Evolutionary conservation across 2,797 vertebrate genomes (phyloP).

Genomic region (Arctocebus calabarensis): DNA sequence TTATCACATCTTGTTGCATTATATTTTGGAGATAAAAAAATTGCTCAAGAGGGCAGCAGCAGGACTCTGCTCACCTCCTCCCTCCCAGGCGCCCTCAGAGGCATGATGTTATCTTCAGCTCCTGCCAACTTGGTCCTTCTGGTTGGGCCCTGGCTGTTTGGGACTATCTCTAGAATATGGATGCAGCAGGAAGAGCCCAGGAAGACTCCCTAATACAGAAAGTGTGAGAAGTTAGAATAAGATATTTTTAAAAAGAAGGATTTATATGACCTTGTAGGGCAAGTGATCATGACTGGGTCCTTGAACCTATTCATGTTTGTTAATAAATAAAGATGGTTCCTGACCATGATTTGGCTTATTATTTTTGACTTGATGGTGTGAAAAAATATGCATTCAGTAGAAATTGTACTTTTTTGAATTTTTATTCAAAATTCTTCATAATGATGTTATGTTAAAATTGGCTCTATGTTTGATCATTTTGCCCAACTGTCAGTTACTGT

Average conservation of each 20-base stretch:
- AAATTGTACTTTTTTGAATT: neutral
- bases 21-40: slow-evolving; percentile 80
- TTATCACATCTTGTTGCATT: slow-evolving; percentile 85
- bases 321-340: neutral
- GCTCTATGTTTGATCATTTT: neutral
- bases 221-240: rapidly evolving
- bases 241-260: neutral
- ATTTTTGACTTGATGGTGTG: neutral
- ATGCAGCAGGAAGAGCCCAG: slow-evolving; percentile 61
- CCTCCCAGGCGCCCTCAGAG: slow-evolving; percentile 78
- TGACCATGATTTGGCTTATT: too few relatives aligned
- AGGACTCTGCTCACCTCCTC: slow-evolving; percentile 77
- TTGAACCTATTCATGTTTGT: rapidly evolving
- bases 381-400: neutral
- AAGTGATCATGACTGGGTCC: too few relatives aligned
- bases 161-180: slow-evolving; percentile 77
- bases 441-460: neutral
- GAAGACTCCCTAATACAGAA: neutral
- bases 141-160: slow-evolving; percentile 69
- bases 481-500: neutral
- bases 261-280: too few relatives aligned
- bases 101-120: slow-evolving; percentile 17
- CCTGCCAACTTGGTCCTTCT: slow-evolving; percentile 72
- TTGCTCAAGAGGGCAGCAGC: slow-evolving; percentile 70
- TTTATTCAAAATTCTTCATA: neutral